Base-by-base conservation (phyloP, 2,888 invertebrate species). In the Neoscelio sp. region DNA sequence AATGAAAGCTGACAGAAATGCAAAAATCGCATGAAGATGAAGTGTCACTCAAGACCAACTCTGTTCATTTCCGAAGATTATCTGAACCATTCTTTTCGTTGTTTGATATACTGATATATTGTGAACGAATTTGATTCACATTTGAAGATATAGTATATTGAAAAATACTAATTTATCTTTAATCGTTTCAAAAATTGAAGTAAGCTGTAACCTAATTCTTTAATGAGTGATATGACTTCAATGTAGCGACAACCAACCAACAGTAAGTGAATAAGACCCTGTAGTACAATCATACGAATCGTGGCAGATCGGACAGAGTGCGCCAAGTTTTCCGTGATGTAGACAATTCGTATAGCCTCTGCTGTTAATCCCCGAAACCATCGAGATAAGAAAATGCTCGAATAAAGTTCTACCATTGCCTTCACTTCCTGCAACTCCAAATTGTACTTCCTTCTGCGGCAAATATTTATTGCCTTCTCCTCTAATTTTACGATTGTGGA, bases 401-500 rank as follows among this genome's bases (percentile, higher is more conserved):
- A 85, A 74, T 92, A 92, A 60, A 92, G 82, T 68, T 88, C 85
- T 1, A 90, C 87, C 0, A 92, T 87, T 0, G 90, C 90, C 76
- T 86, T 89, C n/a, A 92, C 68, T 80, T 92, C 92, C 60, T 90
- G 89, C 0, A 89, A 78, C 68, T 92, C 92, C 1, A 92, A 83
- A 5, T 82, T 82, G 0, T 87, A 83, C 33, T 84, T 85, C 71
- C 90, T 91, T 26, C 88, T 83, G 52, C 87, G 87, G 80, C 92
- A 92, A 30, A 92, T 78, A 18, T 86, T 85, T 15, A 92, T 84
- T 0, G 91, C 90, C 44, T 89, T 88, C 4, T 89, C 86, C 83
- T 92, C 92, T 81, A 92, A 83, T 2, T 87, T 56, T 0, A 77
- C 74, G 50, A 88, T 82, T 0, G 88, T 82, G 2, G 80, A 79